A percentile compares a stretch with the other conserved stretches of the same genome.
These are phyloP conservation scores for Plagodis dolabraria DNA, from an alignment of 2,888 invertebrate genomes.

Conservation along the genomic window DNA sequence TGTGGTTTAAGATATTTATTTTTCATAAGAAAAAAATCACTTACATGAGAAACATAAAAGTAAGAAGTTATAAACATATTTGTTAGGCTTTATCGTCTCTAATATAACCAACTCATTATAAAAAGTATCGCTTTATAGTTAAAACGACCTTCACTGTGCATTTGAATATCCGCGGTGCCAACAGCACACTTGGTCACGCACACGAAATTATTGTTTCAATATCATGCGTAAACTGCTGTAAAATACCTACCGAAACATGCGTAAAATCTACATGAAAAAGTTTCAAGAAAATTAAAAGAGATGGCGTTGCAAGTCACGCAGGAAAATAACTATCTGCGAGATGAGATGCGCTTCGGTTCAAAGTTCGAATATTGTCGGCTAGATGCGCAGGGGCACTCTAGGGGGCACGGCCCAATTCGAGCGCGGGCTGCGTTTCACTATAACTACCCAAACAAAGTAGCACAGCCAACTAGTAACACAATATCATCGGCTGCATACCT, in stretches of 20 bases:
- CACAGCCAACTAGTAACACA: constrained; percentile 55
- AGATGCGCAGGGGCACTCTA: constrained; percentile 69
- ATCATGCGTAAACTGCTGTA: constrained; percentile 4
- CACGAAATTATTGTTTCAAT: constrained; percentile 29
- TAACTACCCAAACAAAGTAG: constrained; percentile 46
- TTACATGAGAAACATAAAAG: no score
- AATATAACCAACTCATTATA: constrained; percentile 28
- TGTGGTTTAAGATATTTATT: no score
- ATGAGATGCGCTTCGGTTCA: constrained; percentile 67
- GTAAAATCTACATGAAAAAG: constrained; percentile 8
- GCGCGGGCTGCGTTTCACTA: constrained; percentile 52
- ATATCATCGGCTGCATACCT: no score
- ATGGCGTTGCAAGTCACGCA: constrained; percentile 39
- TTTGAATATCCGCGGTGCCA: constrained; percentile 63
- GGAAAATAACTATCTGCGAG: constrained; percentile 36
- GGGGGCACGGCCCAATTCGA: constrained; percentile 80
- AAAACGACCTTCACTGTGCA: constrained; percentile 71
- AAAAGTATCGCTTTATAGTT: constrained; percentile 50
- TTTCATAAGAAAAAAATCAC: no score
- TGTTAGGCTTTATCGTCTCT: no score
- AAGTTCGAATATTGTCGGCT: constrained; percentile 56
- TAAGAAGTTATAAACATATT: no score
- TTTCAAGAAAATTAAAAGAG: constrained; percentile 36
- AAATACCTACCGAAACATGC: background rate
- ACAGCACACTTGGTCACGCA: constrained; percentile 49